These are phyloP conservation scores for Phylloscopus trochiloides DNA, from an alignment of 2,113 vertebrate genomes.

Conservation along the genomic window DNA sequence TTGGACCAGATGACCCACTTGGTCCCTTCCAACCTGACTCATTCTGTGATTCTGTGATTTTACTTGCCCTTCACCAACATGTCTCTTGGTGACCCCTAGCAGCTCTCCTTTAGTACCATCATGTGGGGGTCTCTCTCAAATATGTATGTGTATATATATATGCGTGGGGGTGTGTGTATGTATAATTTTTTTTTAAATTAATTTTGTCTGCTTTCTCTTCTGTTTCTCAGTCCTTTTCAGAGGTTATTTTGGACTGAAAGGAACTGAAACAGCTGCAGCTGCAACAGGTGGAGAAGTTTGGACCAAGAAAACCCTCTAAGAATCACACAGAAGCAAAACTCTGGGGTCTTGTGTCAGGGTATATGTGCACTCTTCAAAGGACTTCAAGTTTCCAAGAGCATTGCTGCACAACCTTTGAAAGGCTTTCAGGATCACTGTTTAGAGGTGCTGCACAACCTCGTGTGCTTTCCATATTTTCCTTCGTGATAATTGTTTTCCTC, in stretches of 20 bases:
- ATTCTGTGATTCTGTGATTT: not conserved
- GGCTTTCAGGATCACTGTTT: not conserved
- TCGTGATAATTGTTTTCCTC: rapidly evolving
- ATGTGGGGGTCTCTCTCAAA: not conserved
- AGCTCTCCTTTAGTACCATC: not conserved
- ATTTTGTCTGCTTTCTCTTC: not conserved
- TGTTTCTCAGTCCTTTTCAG: not conserved
- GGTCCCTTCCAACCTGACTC: not conserved
- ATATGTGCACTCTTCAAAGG: rapidly evolving
- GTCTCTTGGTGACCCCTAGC: not conserved
- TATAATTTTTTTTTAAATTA: not conserved
- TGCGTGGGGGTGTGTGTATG: rapidly evolving
- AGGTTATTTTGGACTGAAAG: not conserved
- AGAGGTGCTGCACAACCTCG: not conserved
- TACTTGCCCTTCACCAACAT: not conserved
- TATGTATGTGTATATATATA: rapidly evolving
- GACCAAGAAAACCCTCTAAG: not conserved
- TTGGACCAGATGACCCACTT: not conserved
- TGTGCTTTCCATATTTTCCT: not conserved
- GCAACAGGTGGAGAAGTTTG: not conserved
- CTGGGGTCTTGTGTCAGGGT: not conserved
- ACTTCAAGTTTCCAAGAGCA: not conserved
- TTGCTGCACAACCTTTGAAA: not conserved
- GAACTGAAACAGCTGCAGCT: not conserved
- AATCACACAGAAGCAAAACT: not conserved